Evolutionary conservation across 2,888 invertebrate species (phyloP).

Genomic region (Cosmia trapezina): DNA sequence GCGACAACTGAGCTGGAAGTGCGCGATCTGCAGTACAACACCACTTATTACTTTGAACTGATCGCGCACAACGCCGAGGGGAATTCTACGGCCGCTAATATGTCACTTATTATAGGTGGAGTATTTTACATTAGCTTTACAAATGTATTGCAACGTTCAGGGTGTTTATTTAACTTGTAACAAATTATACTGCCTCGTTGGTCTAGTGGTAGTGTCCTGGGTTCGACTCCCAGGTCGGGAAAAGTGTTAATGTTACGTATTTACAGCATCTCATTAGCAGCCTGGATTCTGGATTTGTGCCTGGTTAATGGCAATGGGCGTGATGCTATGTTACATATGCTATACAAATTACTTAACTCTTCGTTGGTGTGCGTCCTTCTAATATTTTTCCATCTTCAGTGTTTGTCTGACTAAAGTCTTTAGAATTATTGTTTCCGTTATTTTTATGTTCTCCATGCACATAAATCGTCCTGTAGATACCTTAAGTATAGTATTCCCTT

Average conservation of each 20-base stretch:
- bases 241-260: too few species aligned
- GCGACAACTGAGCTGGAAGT: constrained; percentile 72
- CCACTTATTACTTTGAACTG: constrained; percentile 80
- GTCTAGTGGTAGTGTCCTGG: too few species aligned
- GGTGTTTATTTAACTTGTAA: background rate
- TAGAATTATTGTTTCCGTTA: background rate
- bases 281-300: too few species aligned
- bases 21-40: constrained; percentile 73
- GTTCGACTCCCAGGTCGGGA: too few species aligned
- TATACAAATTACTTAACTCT: too few species aligned
- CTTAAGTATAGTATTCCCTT: background rate
- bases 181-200: background rate
- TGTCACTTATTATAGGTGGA: constrained; percentile 69
- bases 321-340: too few species aligned
- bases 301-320: too few species aligned
- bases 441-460: background rate
- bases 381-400: background rate
- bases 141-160: background rate
- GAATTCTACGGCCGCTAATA: constrained; percentile 76
- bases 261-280: too few species aligned
- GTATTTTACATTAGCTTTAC: background rate
- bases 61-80: constrained; percentile 83
- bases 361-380: too few species aligned
- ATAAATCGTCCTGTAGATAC: background rate
- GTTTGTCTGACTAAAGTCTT: background rate